These are phyloP conservation scores for Eriosoma lanigerum DNA, from an alignment of 1,140 invertebrate genomes.

Conservation along the genomic window DNA sequence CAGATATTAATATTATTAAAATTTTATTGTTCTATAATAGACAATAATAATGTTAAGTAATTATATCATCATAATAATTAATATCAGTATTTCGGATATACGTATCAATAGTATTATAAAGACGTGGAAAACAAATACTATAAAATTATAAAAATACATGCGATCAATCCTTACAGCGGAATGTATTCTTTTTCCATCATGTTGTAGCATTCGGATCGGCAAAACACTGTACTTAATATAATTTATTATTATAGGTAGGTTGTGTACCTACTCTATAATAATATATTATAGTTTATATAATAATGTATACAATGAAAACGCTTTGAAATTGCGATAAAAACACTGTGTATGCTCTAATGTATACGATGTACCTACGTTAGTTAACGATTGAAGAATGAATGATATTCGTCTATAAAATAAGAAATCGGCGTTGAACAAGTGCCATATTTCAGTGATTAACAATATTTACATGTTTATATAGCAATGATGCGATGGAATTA, in stretches of 20 bases:
- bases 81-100: no score
- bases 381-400: neutral
- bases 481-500: slow-evolving; percentile 33
- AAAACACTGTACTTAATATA: neutral
- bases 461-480: neutral
- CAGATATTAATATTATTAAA: no score
- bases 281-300: no score
- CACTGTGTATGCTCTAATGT: neutral
- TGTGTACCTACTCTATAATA: no score
- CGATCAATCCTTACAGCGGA: slow-evolving; percentile 11
- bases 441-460: slow-evolving; percentile 9
- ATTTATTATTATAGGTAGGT: no score
- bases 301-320: no score
- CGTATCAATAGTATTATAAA: no score
- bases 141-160: no score
- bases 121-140: no score
- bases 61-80: no score
- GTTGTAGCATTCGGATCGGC: neutral
- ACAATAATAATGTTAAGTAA: no score
- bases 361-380: neutral
- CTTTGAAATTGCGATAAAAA: neutral
- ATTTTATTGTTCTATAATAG: no score
- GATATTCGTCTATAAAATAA: neutral
- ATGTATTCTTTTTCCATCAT: slow-evolving; percentile 15
- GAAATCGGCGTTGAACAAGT: neutral